Percentiles rank a stretch among this genome's conserved stretches.
phyloP scores from a whole-genome alignment of 2,797 vertebrate genomes.

The Nyctalus aviator region DNA sequence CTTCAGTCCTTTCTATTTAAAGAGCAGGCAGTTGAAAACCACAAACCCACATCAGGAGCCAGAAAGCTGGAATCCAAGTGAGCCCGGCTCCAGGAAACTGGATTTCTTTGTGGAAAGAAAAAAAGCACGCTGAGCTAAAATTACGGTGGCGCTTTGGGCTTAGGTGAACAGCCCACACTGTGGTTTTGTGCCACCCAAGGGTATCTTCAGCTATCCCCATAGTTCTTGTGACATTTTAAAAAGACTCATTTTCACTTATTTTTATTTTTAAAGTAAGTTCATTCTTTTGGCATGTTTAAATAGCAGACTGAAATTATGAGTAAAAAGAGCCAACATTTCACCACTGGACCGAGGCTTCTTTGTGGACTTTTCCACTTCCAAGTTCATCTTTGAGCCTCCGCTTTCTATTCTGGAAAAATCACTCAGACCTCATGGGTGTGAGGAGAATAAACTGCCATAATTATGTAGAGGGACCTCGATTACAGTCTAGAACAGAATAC shows the following conservation, averaged over 20 bases:
- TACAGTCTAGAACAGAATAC: background rate
- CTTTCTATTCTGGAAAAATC: background rate
- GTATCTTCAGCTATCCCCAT: background rate
- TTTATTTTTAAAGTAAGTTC: slow-evolving; percentile 40
- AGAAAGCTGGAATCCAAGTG: slow-evolving; percentile 57
- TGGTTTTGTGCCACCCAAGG: background rate
- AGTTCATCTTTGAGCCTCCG: background rate
- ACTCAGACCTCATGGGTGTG: background rate
- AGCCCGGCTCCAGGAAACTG: slow-evolving; percentile 56
- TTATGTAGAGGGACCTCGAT: background rate
- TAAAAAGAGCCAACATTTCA: background rate
- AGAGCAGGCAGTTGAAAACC: slow-evolving; percentile 63
- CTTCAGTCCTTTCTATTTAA: slow-evolving; percentile 41
- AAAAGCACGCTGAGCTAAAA: slow-evolving; percentile 22
- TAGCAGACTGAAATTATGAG: background rate
- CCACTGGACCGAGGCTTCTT: background rate
- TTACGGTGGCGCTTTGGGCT: background rate
- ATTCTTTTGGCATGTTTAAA: background rate
- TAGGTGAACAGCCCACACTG: background rate
- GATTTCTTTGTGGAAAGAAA: slow-evolving; percentile 40
- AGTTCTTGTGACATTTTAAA: background rate
- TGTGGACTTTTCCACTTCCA: background rate
- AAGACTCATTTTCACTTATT: slow-evolving; percentile 5
- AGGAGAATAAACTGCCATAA: background rate
- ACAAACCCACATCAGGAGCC: slow-evolving; percentile 45